phyloP scores from a whole-genome alignment of 2,888 invertebrate genomes.

The Meghimatium bilineatum region DNA sequence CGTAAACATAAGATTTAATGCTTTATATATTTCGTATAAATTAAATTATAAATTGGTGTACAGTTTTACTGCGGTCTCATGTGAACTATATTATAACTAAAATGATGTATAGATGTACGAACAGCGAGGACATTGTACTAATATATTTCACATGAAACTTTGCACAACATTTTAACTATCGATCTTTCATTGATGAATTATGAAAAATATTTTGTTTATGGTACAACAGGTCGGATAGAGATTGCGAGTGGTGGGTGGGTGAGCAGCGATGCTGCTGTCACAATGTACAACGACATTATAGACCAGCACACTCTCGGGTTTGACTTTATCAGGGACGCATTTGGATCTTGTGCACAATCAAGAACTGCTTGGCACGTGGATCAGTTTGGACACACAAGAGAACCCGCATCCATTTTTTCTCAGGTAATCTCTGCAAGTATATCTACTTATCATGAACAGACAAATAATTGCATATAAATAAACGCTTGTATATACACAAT shows the following conservation, averaged over 20 bases:
- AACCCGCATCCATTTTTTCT: constrained; percentile 85
- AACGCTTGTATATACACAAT: too few species aligned
- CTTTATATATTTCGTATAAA: too few species aligned
- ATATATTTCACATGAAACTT: too few species aligned
- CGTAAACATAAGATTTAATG: too few species aligned
- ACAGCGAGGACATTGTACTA: too few species aligned
- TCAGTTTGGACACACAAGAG: constrained; percentile 91
- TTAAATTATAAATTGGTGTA: too few species aligned
- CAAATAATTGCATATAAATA: too few species aligned
- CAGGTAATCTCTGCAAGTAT: constrained; percentile 69
- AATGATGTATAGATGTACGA: too few species aligned
- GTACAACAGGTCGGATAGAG: constrained; percentile 76
- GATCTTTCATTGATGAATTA: too few species aligned
- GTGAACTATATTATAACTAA: too few species aligned
- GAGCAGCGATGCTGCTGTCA: constrained; percentile 80
- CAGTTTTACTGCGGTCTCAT: too few species aligned
- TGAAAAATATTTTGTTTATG: not conserved
- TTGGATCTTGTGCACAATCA: constrained; percentile 84
- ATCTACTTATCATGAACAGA: not conserved
- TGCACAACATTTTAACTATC: too few species aligned
- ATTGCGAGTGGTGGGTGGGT: constrained; percentile 80
- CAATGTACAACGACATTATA: constrained; percentile 80
- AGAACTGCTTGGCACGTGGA: constrained; percentile 91
- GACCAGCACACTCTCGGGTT: constrained; percentile 81
- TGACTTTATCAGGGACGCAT: constrained; percentile 70